Evolutionary conservation across 1,140 invertebrate genomes (phyloP).

Genomic region (Galleria mellonella): DNA sequence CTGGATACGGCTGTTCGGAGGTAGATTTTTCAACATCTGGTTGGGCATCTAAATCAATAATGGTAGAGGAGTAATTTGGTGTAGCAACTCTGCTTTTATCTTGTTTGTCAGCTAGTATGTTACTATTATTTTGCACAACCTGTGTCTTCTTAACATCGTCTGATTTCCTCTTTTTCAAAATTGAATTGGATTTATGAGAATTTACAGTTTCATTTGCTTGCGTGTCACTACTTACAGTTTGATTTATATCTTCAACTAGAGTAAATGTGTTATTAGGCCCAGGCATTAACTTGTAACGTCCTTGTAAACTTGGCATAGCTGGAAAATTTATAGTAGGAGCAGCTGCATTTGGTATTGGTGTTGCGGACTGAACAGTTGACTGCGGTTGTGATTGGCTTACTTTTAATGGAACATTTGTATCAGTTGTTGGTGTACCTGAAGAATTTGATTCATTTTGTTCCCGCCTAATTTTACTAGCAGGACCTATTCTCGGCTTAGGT

Average conservation of each 20-base stretch:
- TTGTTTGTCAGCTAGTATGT: constrained; percentile 5
- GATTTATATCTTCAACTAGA: constrained; percentile 39
- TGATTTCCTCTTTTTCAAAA: too few relatives aligned
- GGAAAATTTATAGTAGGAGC: constrained; percentile 37
- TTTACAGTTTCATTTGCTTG: too few relatives aligned
- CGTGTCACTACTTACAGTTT: too few relatives aligned
- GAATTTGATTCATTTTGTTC: constrained; percentile 6
- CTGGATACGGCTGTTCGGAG: constrained; percentile 47
- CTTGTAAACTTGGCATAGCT: constrained; percentile 33
- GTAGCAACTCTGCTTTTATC: constrained; percentile 2
- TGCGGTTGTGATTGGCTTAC: too few relatives aligned
- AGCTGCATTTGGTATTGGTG: background rate
- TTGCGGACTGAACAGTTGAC: too few relatives aligned
- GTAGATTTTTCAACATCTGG: constrained; percentile 1
- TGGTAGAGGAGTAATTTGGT: background rate
- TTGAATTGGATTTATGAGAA: too few relatives aligned
- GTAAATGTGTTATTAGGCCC: constrained; percentile 61
- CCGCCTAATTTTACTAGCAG: constrained; percentile 50
- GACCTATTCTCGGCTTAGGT: constrained; percentile 49
- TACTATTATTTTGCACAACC: constrained; percentile 4
- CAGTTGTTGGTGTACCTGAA: too few relatives aligned
- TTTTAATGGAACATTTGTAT: too few relatives aligned
- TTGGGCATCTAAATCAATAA: constrained; percentile 13
- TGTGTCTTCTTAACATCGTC: background rate
- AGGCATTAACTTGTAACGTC: constrained; percentile 47